phyloP scores from a whole-genome alignment of 2,113 vertebrate genomes.

The Daboia siamensis region DNA sequence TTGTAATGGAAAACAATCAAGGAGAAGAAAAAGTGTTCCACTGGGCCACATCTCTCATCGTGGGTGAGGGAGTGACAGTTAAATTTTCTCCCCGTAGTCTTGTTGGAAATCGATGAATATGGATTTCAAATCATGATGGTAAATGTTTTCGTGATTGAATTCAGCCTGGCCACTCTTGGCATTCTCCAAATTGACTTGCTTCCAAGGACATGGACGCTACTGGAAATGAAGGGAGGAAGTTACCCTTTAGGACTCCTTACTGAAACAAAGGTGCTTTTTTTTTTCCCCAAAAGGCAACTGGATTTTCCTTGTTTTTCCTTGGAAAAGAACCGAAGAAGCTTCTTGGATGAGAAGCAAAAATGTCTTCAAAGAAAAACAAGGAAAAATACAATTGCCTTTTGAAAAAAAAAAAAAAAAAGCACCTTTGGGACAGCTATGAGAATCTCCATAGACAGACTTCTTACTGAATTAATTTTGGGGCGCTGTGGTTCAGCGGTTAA shows the following conservation, averaged over 20 bases:
- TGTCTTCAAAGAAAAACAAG: too few relatives aligned
- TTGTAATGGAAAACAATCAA: conserved; percentile 31
- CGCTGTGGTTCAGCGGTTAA: too few relatives aligned
- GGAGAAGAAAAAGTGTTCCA: conserved; percentile 36
- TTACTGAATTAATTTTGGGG: too few relatives aligned
- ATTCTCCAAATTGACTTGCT: background rate
- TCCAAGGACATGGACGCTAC: background rate
- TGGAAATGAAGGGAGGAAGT: background rate
- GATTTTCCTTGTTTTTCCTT: too few relatives aligned
- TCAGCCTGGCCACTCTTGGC: conserved; percentile 23
- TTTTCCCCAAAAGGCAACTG: too few relatives aligned
- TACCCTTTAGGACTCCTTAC: background rate
- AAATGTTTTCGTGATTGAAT: conserved; percentile 23
- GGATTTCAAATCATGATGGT: conserved; percentile 55
- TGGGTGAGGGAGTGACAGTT: conserved; percentile 35
- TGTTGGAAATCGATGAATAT: conserved; percentile 50
- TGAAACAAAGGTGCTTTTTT: too few relatives aligned
- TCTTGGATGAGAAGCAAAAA: too few relatives aligned
- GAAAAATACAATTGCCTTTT: too few relatives aligned
- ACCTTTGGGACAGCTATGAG: too few relatives aligned
- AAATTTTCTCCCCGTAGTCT: conserved; percentile 28
- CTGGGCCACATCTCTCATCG: background rate
- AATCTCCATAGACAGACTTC: background rate
- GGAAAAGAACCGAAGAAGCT: too few relatives aligned
- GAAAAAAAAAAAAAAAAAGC: too few relatives aligned